A percentile compares a stretch with the other conserved stretches of the same genome.
These are phyloP conservation scores for Acanthochromis polyacanthus DNA, from an alignment of 2,113 vertebrate genomes.

Conservation along the genomic window DNA sequence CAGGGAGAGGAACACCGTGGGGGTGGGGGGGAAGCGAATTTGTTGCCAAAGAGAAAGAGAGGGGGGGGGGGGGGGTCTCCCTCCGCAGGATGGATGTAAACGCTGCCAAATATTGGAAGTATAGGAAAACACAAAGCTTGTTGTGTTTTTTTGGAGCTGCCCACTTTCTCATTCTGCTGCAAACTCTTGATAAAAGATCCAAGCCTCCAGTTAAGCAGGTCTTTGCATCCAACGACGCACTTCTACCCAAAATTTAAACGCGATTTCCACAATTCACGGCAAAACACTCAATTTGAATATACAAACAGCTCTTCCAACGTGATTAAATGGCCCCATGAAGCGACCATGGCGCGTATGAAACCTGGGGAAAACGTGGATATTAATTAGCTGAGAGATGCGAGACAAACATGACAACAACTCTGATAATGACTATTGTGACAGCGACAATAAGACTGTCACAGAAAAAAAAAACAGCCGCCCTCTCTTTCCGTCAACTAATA, in stretches of 20 bases:
- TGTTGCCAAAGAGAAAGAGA: constrained; percentile 42
- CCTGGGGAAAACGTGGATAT: not conserved
- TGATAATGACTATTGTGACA: constrained; percentile 45
- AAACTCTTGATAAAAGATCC: not conserved
- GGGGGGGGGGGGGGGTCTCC: constrained; percentile 71
- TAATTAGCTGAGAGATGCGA: constrained; percentile 9
- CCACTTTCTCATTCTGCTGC: not conserved
- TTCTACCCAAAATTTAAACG: not conserved
- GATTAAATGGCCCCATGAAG: not conserved
- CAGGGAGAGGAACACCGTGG: not conserved
- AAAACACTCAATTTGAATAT: not conserved
- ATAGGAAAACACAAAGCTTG: constrained; percentile 1
- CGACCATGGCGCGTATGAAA: not conserved
- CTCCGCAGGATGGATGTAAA: constrained; percentile 32
- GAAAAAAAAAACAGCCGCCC: not conserved
- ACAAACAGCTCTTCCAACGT: not conserved
- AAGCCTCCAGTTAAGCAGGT: constrained; percentile 1
- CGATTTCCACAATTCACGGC: not conserved
- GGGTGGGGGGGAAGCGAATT: constrained; percentile 2
- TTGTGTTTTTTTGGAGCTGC: not conserved
- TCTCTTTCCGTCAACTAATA: not conserved
- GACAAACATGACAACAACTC: not conserved
- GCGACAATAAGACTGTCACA: constrained; percentile 15
- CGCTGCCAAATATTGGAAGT: constrained; percentile 35
- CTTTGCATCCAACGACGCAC: not conserved